phyloP scores from a whole-genome alignment of 2,888 invertebrate species.

The Microdon myrmicae region DNA sequence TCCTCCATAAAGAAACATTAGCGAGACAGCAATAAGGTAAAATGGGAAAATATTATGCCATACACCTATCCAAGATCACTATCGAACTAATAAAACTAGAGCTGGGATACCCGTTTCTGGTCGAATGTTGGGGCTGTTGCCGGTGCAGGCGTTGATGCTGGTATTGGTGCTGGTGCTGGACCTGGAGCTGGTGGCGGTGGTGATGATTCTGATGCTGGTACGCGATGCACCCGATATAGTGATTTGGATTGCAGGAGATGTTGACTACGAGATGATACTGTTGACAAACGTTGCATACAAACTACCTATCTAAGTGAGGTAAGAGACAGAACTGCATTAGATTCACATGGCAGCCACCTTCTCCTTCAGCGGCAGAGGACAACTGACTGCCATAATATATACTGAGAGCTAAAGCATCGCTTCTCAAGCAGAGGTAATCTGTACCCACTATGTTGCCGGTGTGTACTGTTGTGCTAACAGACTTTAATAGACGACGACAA shows the following conservation, averaged over 20 bases:
- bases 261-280: slow-evolving; percentile 37
- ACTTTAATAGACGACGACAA: slow-evolving; percentile 35
- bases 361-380: no score
- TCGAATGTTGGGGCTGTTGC: not conserved
- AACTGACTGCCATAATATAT: no score
- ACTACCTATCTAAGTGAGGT: no score
- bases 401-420: no score
- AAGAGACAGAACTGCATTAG: no score
- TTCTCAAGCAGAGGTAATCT: no score
- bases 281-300: slow-evolving; percentile 7
- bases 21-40: slow-evolving; percentile 57
- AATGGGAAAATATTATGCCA: slow-evolving; percentile 57
- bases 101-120: slow-evolving; percentile 8
- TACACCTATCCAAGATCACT: slow-evolving; percentile 54
- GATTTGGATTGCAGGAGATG: slow-evolving; percentile 36
- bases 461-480: slow-evolving; percentile 6
- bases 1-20: slow-evolving; percentile 57
- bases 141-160: slow-evolving; percentile 7
- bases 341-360: no score
- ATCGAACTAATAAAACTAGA: slow-evolving; percentile 54
- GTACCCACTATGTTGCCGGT: slow-evolving; percentile 24
- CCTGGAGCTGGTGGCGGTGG: not conserved
- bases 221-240: slow-evolving; percentile 45
- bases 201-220: slow-evolving; percentile 12
- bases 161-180: slow-evolving; percentile 5